phyloP scores from a whole-genome alignment of 2,113 vertebrate species.

The Cavia porcellus region DNA sequence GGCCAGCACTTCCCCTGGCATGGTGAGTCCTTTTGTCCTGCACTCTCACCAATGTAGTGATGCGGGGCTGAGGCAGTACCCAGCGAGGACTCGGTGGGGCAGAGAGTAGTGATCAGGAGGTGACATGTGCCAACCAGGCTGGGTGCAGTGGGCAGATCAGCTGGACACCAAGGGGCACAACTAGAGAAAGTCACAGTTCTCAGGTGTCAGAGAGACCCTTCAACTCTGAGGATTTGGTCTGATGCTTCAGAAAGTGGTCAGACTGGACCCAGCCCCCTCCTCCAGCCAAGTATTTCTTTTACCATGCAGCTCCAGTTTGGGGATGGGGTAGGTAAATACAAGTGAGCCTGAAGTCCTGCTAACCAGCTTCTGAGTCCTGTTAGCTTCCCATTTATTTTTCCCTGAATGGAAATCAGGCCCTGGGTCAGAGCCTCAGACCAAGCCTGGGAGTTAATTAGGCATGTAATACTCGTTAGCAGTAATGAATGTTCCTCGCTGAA shows the following conservation, averaged over 20 bases:
- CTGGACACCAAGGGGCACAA: not conserved
- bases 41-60: not conserved
- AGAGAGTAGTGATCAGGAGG: not conserved
- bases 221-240: not conserved
- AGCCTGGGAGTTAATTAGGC: constrained; percentile 84
- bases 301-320: not conserved
- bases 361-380: not conserved
- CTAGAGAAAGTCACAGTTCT: not conserved
- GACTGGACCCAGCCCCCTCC: not conserved
- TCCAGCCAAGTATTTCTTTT: not conserved
- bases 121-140: not conserved
- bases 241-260: not conserved
- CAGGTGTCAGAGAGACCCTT: not conserved
- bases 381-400: constrained; percentile 19
- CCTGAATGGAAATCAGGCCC: constrained; percentile 68
- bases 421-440: constrained; percentile 76
- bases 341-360: not conserved
- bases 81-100: not conserved
- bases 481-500: constrained; percentile 50
- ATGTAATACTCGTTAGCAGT: constrained; percentile 79
- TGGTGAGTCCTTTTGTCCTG: not conserved
- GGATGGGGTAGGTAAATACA: not conserved
- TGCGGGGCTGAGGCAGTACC: not conserved
- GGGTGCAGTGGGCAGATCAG: not conserved
- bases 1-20: not conserved